A percentile compares a stretch with the other conserved stretches of the same genome.
Evolutionary conservation across 2,888 invertebrate species (phyloP).

Genomic region (Chrysomela aeneicollis): DNA sequence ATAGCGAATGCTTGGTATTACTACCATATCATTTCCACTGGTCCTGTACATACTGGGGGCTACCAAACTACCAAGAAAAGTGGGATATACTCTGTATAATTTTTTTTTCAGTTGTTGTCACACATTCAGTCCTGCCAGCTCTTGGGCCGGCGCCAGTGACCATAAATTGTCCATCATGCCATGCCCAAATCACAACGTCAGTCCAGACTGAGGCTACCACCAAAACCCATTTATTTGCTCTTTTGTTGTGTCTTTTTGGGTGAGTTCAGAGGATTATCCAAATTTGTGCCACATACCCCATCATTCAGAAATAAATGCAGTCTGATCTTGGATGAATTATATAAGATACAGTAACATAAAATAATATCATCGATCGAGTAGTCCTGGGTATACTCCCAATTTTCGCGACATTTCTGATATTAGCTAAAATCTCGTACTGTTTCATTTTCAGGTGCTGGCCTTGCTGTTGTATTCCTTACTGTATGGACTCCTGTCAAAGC

Average conservation of each 20-base stretch:
- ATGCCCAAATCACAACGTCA: slow-evolving; percentile 57
- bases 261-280: slow-evolving; percentile 53
- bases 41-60: too few relatives aligned
- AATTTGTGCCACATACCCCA: too few relatives aligned
- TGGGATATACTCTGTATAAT: too few relatives aligned
- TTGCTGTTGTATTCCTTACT: slow-evolving; percentile 62
- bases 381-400: too few relatives aligned
- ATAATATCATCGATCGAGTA: too few relatives aligned
- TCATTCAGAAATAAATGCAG: too few relatives aligned
- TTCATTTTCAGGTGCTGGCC: slow-evolving; percentile 58
- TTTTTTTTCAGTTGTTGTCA: neutral
- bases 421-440: too few relatives aligned
- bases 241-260: slow-evolving; percentile 62
- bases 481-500: slow-evolving; percentile 60
- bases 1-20: neutral
- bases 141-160: slow-evolving; percentile 55
- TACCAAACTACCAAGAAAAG: too few relatives aligned
- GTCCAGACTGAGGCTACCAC: slow-evolving; percentile 59
- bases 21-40: too few relatives aligned
- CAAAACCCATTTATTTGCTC: slow-evolving; percentile 63
- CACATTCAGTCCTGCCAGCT: neutral
- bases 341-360: too few relatives aligned
- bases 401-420: too few relatives aligned
- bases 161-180: slow-evolving; percentile 62
- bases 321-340: too few relatives aligned